Base-by-base conservation (phyloP, 1,140 invertebrate genomes). In the Anagrus nilaparvatae region DNA sequence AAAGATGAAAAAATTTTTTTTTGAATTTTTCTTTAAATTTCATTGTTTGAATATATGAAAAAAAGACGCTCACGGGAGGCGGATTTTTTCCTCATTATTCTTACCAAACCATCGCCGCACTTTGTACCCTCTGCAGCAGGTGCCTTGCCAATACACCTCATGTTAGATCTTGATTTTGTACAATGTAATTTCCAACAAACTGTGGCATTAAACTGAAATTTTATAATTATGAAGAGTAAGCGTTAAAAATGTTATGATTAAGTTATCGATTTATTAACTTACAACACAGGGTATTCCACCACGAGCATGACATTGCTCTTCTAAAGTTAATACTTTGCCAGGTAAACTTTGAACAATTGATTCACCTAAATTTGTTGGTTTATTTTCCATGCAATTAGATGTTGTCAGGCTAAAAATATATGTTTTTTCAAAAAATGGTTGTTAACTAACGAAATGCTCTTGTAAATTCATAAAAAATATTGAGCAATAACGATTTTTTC, bases 171-270 rank as follows among this genome's bases (percentile, higher is more conserved):
- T 17, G 43, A 45, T 35, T 45, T 45, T 2, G 43, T 45, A 13
- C 43, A 45, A 20, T 45, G 25, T 14, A 45, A 33, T 28, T 45
- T 45, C 43, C 43, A 45, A 8, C 43, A 45, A 7, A 45, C 43
- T 17, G 43, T 45, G n/a, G 29, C 36, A 18, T 45, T 45, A 17
- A 40, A 40, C 43, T 45, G 23, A 25, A 39, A 40, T 12, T 6
- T 21, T n/a, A n/a, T n/a, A n/a, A n/a, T n/a, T n/a, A n/a, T n/a
- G n/a, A n/a, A 34, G n/a, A 16, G 19, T 17, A 5, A 36, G 14
- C 13, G 17, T 9, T 24, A 23, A 5, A 24, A 14, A 24, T 5
- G 14, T 14, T 24, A 2, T 16, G 10, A 23, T 10, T 31, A 40
- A 12, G 14, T 31, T 10, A n/a, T 17, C 19, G 13, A 14, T 21